Evolutionary conservation across 2,888 invertebrate species (phyloP), one percentile per base, ranked within the genome.

Genomic region (Julus scanicus): DNA sequence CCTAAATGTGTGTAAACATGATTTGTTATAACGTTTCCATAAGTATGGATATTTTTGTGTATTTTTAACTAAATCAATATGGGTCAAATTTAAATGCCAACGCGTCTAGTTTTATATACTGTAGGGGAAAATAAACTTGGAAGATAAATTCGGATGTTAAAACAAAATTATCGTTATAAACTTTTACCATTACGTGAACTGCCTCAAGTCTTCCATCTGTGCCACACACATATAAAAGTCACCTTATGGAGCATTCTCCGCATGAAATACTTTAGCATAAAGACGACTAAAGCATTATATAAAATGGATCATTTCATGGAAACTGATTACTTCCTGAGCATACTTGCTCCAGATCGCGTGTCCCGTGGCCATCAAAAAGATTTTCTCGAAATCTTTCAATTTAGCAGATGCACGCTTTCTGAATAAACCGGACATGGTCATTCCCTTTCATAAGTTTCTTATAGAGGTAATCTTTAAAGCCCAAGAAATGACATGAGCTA

Each of bases 301-400:
- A 37, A 80, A 13, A 53, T 44, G 37, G 80, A 29, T 9, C 80
- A 37, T 71, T 71, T 71, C 20, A 71, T 5, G 80, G 80, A 80
- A 63, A 20, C 13, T 13, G 80, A 80, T 80, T 80, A 80, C 80
- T 37, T 80, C 80, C 37, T 80, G 80, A 9, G 37, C 2, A 1
- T 80, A 80, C 80, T 37, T 13, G 80, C 80, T 80, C 80, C 37
- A 44, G 6, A 44, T 15, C 80, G 29, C 8, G 37, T 37, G 80
- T 37, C 80, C 80, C 37, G 0, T 80, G 80, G 29, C 80, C 37
- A 29, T 5, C 80, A 71, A 80, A 80, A 37, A 37, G 37, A 80
- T 80, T 80, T 80, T 29, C 80, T 80, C 2, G 37, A 80, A 80
- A 80, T 80, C 80, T 80, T 37, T 80, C 80, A 37, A 80, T 80